A percentile compares a stretch with the other conserved stretches of the same genome.
Conservation (phyloP, 2,113 vertebrate genomes). For the Girardinichthys multiradiatus region DNA sequence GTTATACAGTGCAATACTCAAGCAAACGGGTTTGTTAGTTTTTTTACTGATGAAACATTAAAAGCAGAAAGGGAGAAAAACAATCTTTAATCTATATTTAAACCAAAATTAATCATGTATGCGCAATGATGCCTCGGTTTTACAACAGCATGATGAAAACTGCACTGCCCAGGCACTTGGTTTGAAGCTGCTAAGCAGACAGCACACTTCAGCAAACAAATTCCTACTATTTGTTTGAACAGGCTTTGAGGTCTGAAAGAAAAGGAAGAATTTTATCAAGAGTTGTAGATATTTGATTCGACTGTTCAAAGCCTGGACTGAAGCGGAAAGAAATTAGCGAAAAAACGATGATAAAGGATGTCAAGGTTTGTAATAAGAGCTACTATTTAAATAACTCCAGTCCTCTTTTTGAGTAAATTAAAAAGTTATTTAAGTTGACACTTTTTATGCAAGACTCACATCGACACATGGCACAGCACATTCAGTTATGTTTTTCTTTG, state of each 20-base stretch:
- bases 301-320: neutral
- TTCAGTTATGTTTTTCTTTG: constrained; percentile 37
- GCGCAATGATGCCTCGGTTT: neutral
- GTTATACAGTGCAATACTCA: neutral
- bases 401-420: constrained; percentile 26
- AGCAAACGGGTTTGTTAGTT: neutral
- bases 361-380: neutral
- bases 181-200: neutral
- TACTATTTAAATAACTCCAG: constrained; percentile 3
- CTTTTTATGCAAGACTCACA: constrained; percentile 43
- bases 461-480: constrained; percentile 24
- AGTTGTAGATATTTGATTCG: neutral
- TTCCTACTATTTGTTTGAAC: neutral
- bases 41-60: neutral
- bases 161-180: neutral
- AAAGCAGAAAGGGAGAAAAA: neutral
- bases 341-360: constrained; percentile 13
- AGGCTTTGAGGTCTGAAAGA: constrained; percentile 1
- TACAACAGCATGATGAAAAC: neutral
- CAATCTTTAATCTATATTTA: constrained; percentile 8
- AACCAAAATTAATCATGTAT: neutral
- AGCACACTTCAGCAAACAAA: neutral
- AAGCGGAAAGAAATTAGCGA: neutral
- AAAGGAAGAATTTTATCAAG: neutral
- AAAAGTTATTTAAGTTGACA: constrained; percentile 38